phyloP scores from a whole-genome alignment of 1,140 invertebrate genomes.

The Musca vetustissima region DNA sequence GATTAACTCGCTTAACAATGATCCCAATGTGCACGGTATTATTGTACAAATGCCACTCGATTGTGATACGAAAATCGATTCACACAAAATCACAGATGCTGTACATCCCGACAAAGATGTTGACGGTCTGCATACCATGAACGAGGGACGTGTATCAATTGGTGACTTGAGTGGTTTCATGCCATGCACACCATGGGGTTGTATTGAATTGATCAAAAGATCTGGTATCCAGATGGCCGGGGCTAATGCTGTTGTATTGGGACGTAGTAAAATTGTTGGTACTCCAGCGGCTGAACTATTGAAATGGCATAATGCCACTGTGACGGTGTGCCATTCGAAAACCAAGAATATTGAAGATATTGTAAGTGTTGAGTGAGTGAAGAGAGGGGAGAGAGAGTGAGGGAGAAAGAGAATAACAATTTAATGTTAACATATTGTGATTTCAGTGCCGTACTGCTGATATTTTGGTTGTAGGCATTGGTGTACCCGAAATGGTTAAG shows the following conservation, averaged over 20 bases:
- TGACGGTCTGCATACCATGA: slow-evolving; percentile 88
- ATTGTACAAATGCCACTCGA: slow-evolving; percentile 98
- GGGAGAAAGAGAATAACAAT: not conserved
- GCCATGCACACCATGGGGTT: slow-evolving; percentile 92
- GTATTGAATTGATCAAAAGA: slow-evolving; percentile 87
- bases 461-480: slow-evolving; percentile 95
- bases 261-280: slow-evolving; percentile 96
- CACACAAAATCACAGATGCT: slow-evolving; percentile 82
- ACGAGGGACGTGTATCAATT: slow-evolving; percentile 84
- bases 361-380: slow-evolving; percentile 58
- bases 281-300: slow-evolving; percentile 92
- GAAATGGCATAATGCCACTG: slow-evolving; percentile 96
- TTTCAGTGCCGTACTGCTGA: slow-evolving; percentile 74
- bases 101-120: slow-evolving; percentile 90
- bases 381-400: not conserved
- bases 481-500: slow-evolving; percentile 88
- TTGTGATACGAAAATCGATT: slow-evolving; percentile 77
- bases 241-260: slow-evolving; percentile 88
- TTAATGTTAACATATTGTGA: not conserved
- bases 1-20: slow-evolving; percentile 79
- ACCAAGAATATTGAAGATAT: slow-evolving; percentile 81
- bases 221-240: slow-evolving; percentile 80
- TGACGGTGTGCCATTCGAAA: slow-evolving; percentile 95
- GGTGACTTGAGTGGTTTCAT: slow-evolving; percentile 86
- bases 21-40: slow-evolving; percentile 87